phyloP scores from a whole-genome alignment of 1,140 invertebrate species.

The Papilio polyxenes region DNA sequence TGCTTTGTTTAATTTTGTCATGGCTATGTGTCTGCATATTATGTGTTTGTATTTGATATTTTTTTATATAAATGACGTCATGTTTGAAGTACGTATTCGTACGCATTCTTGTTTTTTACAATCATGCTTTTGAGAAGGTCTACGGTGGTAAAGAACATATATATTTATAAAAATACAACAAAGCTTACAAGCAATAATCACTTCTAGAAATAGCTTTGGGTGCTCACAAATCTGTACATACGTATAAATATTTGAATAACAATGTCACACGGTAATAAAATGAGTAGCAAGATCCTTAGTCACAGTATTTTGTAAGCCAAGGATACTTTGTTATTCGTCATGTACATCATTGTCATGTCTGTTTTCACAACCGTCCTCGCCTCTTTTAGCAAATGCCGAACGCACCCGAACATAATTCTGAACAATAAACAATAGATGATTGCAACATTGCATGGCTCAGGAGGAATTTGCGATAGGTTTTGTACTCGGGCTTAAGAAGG shows the following conservation, averaged over 20 bases:
- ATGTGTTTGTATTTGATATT: too few relatives aligned
- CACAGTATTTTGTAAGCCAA: slow-evolving; percentile 46
- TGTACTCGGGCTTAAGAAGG: background rate
- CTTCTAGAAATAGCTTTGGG: too few relatives aligned
- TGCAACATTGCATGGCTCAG: slow-evolving; percentile 54
- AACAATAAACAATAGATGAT: slow-evolving; percentile 67
- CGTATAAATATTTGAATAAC: background rate
- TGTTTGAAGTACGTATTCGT: too few relatives aligned
- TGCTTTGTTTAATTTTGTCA: too few relatives aligned
- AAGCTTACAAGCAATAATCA: too few relatives aligned
- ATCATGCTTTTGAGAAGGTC: too few relatives aligned
- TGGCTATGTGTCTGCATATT: too few relatives aligned
- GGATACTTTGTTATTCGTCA: slow-evolving; percentile 43
- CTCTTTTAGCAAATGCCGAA: slow-evolving; percentile 51
- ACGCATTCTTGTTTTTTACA: too few relatives aligned
- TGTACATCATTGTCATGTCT: slow-evolving; percentile 52
- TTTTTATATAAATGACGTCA: too few relatives aligned
- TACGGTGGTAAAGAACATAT: too few relatives aligned
- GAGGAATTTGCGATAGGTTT: slow-evolving; percentile 28
- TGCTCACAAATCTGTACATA: background rate
- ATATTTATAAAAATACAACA: too few relatives aligned
- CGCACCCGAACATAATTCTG: slow-evolving; percentile 45
- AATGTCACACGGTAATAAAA: slow-evolving; percentile 12
- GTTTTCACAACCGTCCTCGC: slow-evolving; percentile 55
- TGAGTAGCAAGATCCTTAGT: slow-evolving; percentile 36